Base-by-base conservation (phyloP, 1,140 invertebrate species). In the Mercenaria mercenaria region DNA sequence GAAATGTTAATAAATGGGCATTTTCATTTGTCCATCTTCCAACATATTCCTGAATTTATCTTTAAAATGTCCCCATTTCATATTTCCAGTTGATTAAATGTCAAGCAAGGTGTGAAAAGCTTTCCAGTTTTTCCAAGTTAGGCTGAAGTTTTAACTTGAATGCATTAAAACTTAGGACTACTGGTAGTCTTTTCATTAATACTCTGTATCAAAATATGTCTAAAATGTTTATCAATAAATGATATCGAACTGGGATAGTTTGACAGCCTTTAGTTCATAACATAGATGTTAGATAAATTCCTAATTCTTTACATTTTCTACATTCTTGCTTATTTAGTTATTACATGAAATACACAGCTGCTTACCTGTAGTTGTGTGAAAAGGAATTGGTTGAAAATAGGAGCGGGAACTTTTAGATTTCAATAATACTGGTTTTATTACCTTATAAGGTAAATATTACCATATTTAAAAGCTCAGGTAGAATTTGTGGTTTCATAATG, bases 401-500 rank as follows among this genome's bases (percentile, higher is more conserved):
- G 39, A 26, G 23, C 67, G 11, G 67, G 67, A 72, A 37, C 11
- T 72, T n/a, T 72, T 39, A 39, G 39, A 72, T 72, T 64, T 41
- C 13, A 34, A 29, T 41, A 37, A 39, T 20, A 72, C 61, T 18
- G 67, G 23, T 72, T 72, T 37, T 72, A 72, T 72, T 4, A 26
- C 67, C 67, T 72, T 72, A 72, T 39, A 72, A 37, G 67, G 67
- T 72, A 72, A 72, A 72, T 10, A 41, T 41, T 41, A 39, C 67
- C 67, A 39, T 29, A 72, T 72, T 29, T 26, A 64, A 64, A 64
- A 64, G 59, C 59, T 10, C n/a, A n/a, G 10, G 26, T 26, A 8
- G 3, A 15, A 64, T 15, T 72, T 39, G 34, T 39, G 67, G 67
- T 72, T 72, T 72, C 26, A 47, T 15, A 47, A 47, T 15, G 37